Conservation (phyloP, 2,113 vertebrate genomes). For the Lepisosteus osseus region DNA sequence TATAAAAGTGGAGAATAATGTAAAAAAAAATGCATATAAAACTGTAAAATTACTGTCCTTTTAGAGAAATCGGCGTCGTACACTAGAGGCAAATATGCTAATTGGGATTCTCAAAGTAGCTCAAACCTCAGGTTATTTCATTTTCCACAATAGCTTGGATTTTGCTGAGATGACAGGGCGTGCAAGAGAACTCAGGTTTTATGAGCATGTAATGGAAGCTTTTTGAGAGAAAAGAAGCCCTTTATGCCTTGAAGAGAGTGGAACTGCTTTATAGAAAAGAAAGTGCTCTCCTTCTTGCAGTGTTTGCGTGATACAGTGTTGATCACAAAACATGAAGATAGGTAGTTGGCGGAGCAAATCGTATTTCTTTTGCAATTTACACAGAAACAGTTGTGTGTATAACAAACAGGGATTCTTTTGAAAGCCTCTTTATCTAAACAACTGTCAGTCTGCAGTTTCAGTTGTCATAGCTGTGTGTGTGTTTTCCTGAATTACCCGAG, state of each 20-base stretch:
- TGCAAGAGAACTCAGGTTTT: slow-evolving; percentile 15
- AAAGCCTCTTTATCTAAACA: slow-evolving; percentile 62
- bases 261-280: slow-evolving; percentile 28
- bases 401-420: slow-evolving; percentile 23
- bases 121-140: slow-evolving; percentile 66
- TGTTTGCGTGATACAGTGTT: neutral
- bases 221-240: slow-evolving; percentile 16
- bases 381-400: neutral
- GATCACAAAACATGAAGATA: slow-evolving; percentile 11
- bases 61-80: slow-evolving; percentile 57
- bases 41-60: slow-evolving; percentile 58
- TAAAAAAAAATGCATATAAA: slow-evolving; percentile 38
- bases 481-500: slow-evolving; percentile 60
- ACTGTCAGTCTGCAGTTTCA: slow-evolving; percentile 61
- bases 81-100: slow-evolving; percentile 67
- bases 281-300: neutral
- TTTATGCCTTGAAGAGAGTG: slow-evolving; percentile 24
- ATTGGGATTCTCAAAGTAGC: slow-evolving; percentile 64
- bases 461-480: slow-evolving; percentile 45
- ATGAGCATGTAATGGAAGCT: slow-evolving; percentile 28
- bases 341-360: slow-evolving; percentile 4
- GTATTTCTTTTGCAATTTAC: slow-evolving; percentile 7
- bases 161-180: slow-evolving; percentile 39
- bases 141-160: slow-evolving; percentile 61
- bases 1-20: slow-evolving; percentile 54